Percentiles rank a stretch among this genome's conserved stretches.
Conservation (phyloP, 23 tunicate genomes). For the Trididemnum nubilum region DNA sequence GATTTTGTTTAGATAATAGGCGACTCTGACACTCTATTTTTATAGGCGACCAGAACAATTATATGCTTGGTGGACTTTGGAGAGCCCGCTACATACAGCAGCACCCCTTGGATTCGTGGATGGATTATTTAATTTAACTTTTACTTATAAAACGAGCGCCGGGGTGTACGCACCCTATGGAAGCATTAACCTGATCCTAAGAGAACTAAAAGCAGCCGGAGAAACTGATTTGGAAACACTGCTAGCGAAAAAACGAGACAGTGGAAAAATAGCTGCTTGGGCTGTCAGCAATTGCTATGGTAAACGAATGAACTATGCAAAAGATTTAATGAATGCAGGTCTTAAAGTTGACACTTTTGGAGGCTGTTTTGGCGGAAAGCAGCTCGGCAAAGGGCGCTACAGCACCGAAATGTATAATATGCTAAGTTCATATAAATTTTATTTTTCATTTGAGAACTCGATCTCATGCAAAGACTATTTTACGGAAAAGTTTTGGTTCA, state of each 20-base stretch:
- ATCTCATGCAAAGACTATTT: conserved; percentile 82
- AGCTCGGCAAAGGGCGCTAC: conserved; percentile 66
- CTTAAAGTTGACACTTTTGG: conserved; percentile 81
- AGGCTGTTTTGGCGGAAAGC: conserved; percentile 66
- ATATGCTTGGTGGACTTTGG: conserved; percentile 79
- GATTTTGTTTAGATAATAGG: too few species aligned
- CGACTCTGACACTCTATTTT: too few species aligned
- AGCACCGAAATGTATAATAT: conserved; percentile 56
- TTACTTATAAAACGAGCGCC: conserved; percentile 67
- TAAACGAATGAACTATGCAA: conserved; percentile 61
- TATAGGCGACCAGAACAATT: conserved; percentile 68
- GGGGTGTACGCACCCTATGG: conserved; percentile 94
- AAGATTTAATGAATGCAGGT: conserved; percentile 57
- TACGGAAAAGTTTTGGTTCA: conserved; percentile 96
- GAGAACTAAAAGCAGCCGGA: conserved; percentile 49
- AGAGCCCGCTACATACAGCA: conserved; percentile 71
- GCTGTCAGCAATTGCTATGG: conserved; percentile 71
- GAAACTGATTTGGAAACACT: conserved; percentile 68
- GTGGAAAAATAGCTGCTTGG: conserved; percentile 77
- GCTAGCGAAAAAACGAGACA: conserved; percentile 54
- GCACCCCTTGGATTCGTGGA: conserved; percentile 11
- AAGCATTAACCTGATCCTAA: conserved; percentile 68
- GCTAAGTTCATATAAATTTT: conserved; percentile 65
- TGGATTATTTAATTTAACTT: conserved; percentile 66
- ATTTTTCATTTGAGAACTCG: conserved; percentile 91